Percentiles rank a stretch among this genome's conserved stretches.
These are phyloP conservation scores for Choloepus hoffmanni DNA, from an alignment of 2,113 vertebrate species.

Conservation along the genomic window DNA sequence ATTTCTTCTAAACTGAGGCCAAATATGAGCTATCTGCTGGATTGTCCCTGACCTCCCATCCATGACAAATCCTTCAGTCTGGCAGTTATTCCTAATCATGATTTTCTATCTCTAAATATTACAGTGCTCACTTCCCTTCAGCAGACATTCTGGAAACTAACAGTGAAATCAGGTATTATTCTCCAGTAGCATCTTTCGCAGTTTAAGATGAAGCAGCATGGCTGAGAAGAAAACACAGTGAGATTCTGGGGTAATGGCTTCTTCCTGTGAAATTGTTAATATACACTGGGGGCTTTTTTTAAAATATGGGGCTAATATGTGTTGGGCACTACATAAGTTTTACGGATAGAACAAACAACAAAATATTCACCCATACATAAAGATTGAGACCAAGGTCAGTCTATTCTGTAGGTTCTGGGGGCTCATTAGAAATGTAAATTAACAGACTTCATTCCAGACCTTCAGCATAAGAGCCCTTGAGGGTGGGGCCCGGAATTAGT, in stretches of 20 bases:
- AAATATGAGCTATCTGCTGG: not conserved
- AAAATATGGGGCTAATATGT: not conserved
- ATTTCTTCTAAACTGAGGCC: not conserved
- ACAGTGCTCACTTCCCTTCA: not conserved
- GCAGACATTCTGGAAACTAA: slow-evolving; percentile 20
- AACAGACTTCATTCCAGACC: not conserved
- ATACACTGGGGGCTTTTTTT: not conserved
- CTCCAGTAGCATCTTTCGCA: not conserved
- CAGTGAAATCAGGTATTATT: not conserved
- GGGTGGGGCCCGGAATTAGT: not conserved
- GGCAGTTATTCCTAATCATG: not conserved
- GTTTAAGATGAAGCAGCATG: not conserved
- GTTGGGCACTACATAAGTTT: not conserved
- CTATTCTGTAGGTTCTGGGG: not conserved
- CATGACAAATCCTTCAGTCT: not conserved
- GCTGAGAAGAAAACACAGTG: not conserved
- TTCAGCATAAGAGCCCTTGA: not conserved
- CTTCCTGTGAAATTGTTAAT: not conserved
- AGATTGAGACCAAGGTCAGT: not conserved
- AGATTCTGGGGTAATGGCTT: not conserved
- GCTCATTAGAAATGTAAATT: slow-evolving; percentile 62
- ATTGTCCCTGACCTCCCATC: not conserved
- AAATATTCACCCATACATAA: not conserved
- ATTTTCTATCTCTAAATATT: not conserved
- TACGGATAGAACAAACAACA: not conserved